phyloP scores from a whole-genome alignment of 1,140 invertebrate genomes.

The Apis laboriosa region DNA sequence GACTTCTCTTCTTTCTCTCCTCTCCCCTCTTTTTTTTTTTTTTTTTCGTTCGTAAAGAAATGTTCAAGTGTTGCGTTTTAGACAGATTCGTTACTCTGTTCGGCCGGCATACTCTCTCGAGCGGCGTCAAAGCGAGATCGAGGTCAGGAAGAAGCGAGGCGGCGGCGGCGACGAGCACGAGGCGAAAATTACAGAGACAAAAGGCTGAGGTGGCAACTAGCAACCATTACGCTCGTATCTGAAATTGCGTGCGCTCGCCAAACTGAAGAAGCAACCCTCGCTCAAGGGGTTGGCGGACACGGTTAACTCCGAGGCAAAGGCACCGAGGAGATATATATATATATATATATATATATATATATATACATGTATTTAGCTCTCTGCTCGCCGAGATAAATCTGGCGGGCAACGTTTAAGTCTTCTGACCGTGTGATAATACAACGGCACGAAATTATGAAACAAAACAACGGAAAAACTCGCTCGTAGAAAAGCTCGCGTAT shows the following conservation, averaged over 20 bases:
- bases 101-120: not conserved
- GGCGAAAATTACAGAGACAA: slow-evolving; percentile 33
- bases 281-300: not conserved
- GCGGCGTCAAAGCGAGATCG: slow-evolving; percentile 62
- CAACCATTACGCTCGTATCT: not conserved
- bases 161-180: slow-evolving; percentile 12
- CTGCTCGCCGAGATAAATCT: not conserved
- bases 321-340: too few species aligned
- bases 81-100: slow-evolving; percentile 43
- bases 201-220: not conserved
- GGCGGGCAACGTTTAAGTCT: not conserved
- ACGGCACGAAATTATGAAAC: slow-evolving; percentile 19
- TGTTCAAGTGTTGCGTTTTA: slow-evolving; percentile 55
- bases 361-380: not conserved
- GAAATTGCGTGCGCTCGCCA: not conserved
- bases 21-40: slow-evolving; percentile 10
- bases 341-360: not conserved
- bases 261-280: not conserved
- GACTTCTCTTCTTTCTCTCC: slow-evolving; percentile 32
- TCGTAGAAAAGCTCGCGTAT: not conserved
- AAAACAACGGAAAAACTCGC: slow-evolving; percentile 20
- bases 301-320: not conserved
- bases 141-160: slow-evolving; percentile 16
- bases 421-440: not conserved
- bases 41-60: slow-evolving; percentile 47